These are phyloP conservation scores for Omphaloscelis lunosa DNA, from an alignment of 2,888 invertebrate species.

Conservation along the genomic window DNA sequence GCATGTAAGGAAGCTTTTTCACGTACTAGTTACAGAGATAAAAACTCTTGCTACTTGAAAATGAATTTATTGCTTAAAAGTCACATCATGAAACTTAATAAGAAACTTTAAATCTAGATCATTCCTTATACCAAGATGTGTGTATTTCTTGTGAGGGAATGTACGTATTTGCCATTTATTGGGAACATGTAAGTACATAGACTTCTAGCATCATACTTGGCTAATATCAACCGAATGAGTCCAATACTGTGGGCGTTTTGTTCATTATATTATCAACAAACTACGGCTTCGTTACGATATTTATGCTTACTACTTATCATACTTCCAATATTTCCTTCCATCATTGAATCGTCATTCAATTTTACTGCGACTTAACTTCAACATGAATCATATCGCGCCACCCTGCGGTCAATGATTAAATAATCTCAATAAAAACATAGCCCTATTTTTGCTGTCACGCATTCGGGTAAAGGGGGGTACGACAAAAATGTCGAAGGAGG, in stretches of 20 bases:
- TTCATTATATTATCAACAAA: slow-evolving; percentile 72
- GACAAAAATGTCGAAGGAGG: slow-evolving; percentile 40
- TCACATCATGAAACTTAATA: slow-evolving; percentile 24
- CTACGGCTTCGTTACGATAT: slow-evolving; percentile 79
- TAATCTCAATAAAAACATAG: slow-evolving; percentile 64
- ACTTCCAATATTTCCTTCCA: slow-evolving; percentile 68
- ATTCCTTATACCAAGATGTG: slow-evolving; percentile 34
- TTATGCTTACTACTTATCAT: slow-evolving; percentile 86
- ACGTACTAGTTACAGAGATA: slow-evolving; percentile 11
- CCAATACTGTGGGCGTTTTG: slow-evolving; percentile 63
- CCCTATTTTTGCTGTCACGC: neutral
- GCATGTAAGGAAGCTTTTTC: slow-evolving; percentile 32
- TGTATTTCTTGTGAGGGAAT: slow-evolving; percentile 15
- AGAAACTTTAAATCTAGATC: slow-evolving; percentile 30
- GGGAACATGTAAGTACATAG: slow-evolving; percentile 2
- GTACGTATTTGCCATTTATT: slow-evolving; percentile 8
- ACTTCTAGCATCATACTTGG: slow-evolving; percentile 17
- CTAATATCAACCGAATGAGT: slow-evolving; percentile 37
- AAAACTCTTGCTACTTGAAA: slow-evolving; percentile 32
- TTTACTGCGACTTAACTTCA: slow-evolving; percentile 68
- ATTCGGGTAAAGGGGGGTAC: slow-evolving; percentile 18
- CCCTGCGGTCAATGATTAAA: slow-evolving; percentile 33
- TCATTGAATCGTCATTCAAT: slow-evolving; percentile 73
- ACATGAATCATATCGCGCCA: slow-evolving; percentile 24
- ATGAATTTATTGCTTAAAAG: slow-evolving; percentile 17